Base-by-base conservation (phyloP, 2,888 invertebrate species). In the Chouioia cunea region DNA sequence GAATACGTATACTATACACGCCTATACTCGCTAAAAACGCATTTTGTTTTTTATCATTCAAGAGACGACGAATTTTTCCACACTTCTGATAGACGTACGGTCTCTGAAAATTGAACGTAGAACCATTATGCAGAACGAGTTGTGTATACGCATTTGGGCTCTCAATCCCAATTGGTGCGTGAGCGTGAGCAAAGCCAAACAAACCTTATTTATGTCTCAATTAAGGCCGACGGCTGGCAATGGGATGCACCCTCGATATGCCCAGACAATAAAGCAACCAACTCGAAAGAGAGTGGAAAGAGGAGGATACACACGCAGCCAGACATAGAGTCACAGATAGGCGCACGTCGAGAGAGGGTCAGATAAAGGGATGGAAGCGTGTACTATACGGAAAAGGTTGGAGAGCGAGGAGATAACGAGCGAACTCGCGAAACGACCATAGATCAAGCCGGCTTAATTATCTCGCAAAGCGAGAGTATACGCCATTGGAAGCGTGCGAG, bases 201-300 rank as follows among this genome's bases (percentile, higher is more conserved):
- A 85, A 85, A 85, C 84, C 85, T 85, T 85, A 85, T 85, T 85
- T 85, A 85, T 85, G 85, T 85, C 85, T 85, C 85, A 85, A 85
- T 85, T 85, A 85, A 85, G 85, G 82, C 81, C 77, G 10, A 10
- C 10, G 78, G 81, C 79, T 77, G 79, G 84, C 83, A 85, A 85
- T 85, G 85, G 85, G 85, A 85, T 85, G 85, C 85, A 85, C 85
- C 85, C 85, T 85, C 85, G 84, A 6, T 6, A 85, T 85, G 83
- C 85, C 81, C 82, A 81, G 83, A 84, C 83, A 83, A 85, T 85
- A 85, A 85, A 85, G 83, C 82, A 83, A 79, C 81, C 80, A 77
- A 77, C 12, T 15, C 56, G 65, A 63, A 66, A 65, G 69, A n/a
- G n/a, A 67, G 56, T 54, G 65, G 72, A 48, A 52, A 52, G 63